Evolutionary conservation across 2,888 invertebrate species (phyloP).

Genomic region (Galeruca laticollis): DNA sequence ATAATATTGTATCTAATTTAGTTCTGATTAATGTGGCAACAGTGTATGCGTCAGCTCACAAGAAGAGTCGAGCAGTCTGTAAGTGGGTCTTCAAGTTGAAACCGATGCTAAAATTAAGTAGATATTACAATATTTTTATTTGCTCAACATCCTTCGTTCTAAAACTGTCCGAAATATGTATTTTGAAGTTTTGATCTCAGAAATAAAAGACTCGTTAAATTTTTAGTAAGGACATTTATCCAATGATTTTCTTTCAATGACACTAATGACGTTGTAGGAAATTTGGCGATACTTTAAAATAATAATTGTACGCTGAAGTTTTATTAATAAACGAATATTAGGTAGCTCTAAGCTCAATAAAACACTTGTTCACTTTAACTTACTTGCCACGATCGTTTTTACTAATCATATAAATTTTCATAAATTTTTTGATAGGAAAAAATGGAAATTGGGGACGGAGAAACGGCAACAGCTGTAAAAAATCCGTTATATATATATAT

Average conservation of each 20-base stretch:
- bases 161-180: conserved; percentile 2
- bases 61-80: conserved; percentile 10
- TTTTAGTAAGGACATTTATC: conserved; percentile 7
- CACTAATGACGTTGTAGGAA: neutral
- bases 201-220: conserved; percentile 10
- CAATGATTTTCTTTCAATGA: conserved; percentile 14
- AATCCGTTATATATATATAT: too few relatives aligned
- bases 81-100: neutral
- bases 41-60: neutral
- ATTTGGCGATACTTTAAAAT: neutral
- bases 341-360: neutral
- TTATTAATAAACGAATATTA: neutral
- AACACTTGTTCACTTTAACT: neutral
- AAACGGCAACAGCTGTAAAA: too few relatives aligned
- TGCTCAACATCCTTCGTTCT: conserved; percentile 5
- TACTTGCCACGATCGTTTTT: neutral
- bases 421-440: too few relatives aligned
- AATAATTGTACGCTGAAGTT: neutral
- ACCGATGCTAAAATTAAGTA: conserved; percentile 12
- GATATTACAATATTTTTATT: neutral
- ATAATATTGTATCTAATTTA: too few relatives aligned
- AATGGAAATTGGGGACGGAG: too few relatives aligned
- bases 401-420: neutral
- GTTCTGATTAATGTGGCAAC: conserved; percentile 2
- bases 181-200: neutral